phyloP scores from a whole-genome alignment of 2,797 vertebrate species.

The Epinephelus awoara region DNA sequence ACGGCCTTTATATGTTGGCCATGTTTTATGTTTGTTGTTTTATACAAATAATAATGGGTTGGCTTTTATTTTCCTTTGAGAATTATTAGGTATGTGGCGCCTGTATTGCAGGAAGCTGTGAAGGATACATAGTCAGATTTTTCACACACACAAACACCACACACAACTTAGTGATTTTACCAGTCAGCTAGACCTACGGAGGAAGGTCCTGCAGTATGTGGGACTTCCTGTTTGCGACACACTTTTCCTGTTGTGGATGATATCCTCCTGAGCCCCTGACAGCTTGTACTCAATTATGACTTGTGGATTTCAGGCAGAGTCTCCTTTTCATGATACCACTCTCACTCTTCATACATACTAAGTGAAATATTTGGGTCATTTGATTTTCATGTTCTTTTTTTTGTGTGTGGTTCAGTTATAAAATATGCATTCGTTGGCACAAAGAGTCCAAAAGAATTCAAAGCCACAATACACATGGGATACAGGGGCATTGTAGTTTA shows the following conservation, averaged over 20 bases:
- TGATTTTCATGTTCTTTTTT: constrained; percentile 45
- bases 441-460: constrained; percentile 48
- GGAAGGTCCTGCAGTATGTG: constrained; percentile 62
- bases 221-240: constrained; percentile 82
- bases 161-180: constrained; percentile 33
- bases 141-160: constrained; percentile 12
- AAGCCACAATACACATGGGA: constrained; percentile 31
- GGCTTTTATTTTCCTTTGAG: constrained; percentile 5
- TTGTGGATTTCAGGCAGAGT: constrained; percentile 32
- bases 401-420: constrained; percentile 47
- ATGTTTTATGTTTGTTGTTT: constrained; percentile 1
- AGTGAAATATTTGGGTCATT: constrained; percentile 68
- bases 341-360: constrained; percentile 41
- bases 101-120: constrained; percentile 16
- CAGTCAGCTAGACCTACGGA: constrained; percentile 38
- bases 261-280: constrained; percentile 57
- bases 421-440: constrained; percentile 68
- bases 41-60: constrained; percentile 21
- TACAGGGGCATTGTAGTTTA: constrained; percentile 11
- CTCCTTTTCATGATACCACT: constrained; percentile 49
- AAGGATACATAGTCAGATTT: constrained; percentile 13
- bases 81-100: not conserved
- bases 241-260: constrained; percentile 81
- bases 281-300: constrained; percentile 47
- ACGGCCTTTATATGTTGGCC: not conserved